These are phyloP conservation scores for Pangasius krempfi DNA, from an alignment of 2,797 vertebrate genomes.

Conservation along the genomic window DNA sequence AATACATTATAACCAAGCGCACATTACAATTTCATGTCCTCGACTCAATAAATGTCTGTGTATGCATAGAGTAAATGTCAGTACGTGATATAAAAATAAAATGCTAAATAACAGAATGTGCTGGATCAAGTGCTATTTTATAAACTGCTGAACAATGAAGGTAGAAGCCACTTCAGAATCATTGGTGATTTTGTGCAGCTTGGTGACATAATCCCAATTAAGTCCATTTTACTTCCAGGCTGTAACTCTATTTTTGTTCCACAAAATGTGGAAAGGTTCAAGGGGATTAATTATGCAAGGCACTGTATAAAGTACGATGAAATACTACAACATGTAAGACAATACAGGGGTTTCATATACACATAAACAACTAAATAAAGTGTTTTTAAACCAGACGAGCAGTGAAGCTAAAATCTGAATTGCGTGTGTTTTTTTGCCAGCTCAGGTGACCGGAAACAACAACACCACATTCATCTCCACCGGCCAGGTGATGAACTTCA, in stretches of 20 bases:
- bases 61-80: background rate
- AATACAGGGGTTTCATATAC: background rate
- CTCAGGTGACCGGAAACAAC: constrained; percentile 92
- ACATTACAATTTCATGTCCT: background rate
- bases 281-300: background rate
- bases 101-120: background rate
- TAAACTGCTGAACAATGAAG: background rate
- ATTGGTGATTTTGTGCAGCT: background rate
- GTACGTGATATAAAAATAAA: background rate
- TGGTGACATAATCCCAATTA: background rate
- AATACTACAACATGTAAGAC: background rate
- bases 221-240: background rate
- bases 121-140: background rate
- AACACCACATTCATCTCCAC: constrained; percentile 98
- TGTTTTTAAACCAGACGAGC: background rate
- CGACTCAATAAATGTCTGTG: background rate
- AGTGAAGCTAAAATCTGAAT: constrained; percentile 3
- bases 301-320: background rate
- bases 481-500: constrained; percentile 98
- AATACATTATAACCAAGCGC: background rate
- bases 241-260: background rate
- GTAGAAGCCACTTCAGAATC: background rate
- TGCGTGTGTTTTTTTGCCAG: constrained; percentile 65
- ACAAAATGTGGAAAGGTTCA: background rate
- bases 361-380: background rate